These are phyloP conservation scores for Anastrepha ludens DNA, from an alignment of 1,140 invertebrate genomes.

Conservation along the genomic window DNA sequence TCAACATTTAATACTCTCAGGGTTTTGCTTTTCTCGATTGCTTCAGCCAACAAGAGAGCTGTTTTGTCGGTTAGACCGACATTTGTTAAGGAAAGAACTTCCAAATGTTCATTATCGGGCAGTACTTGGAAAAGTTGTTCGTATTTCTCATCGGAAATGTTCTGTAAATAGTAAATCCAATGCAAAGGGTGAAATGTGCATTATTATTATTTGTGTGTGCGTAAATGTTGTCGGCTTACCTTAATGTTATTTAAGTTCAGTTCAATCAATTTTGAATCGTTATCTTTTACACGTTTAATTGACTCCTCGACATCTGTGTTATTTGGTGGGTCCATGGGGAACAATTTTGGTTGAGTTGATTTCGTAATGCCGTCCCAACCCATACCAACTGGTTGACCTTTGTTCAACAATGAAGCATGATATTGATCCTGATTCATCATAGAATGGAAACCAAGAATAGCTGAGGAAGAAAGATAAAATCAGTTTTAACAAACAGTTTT, in stretches of 20 bases:
- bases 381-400: slow-evolving; percentile 89
- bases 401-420: slow-evolving; percentile 95
- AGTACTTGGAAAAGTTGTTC: slow-evolving; percentile 91
- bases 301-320: slow-evolving; percentile 93
- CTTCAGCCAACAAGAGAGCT: slow-evolving; percentile 87
- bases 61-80: slow-evolving; percentile 93
- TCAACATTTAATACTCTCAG: slow-evolving; percentile 95
- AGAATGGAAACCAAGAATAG: slow-evolving; percentile 98
- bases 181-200: background rate
- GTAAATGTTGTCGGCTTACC: slow-evolving; percentile 75
- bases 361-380: slow-evolving; percentile 96
- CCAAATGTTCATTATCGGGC: slow-evolving; percentile 92
- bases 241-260: slow-evolving; percentile 99
- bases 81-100: slow-evolving; percentile 94
- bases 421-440: slow-evolving; percentile 99
- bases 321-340: slow-evolving; percentile 94
- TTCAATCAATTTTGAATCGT: slow-evolving; percentile 90
- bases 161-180: slow-evolving; percentile 79
- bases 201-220: slow-evolving; percentile 53
- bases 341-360: slow-evolving; percentile 92
- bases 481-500: background rate
- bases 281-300: slow-evolving; percentile 89
- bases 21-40: slow-evolving; percentile 89
- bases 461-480: slow-evolving; percentile 75
- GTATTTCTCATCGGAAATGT: slow-evolving; percentile 97